Evolutionary conservation across 1,140 invertebrate genomes (phyloP).

Genomic region (Rhyacophila brunnea): DNA sequence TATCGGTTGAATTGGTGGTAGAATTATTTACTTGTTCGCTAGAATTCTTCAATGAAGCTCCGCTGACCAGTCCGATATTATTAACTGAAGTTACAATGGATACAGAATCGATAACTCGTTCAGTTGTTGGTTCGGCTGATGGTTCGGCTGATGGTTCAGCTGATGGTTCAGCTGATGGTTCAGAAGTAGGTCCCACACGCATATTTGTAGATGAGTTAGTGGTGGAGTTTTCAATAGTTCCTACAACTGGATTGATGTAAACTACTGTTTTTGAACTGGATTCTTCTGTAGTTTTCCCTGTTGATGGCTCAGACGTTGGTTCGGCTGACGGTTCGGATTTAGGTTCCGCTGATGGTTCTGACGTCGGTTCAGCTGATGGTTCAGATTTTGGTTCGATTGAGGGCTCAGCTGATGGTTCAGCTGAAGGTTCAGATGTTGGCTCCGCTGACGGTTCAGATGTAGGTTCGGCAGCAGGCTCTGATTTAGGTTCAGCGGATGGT

Average conservation of each 20-base stretch:
- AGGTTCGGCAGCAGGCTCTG: conserved; percentile 37
- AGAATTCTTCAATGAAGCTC: no score
- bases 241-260: no score
- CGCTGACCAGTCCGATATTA: no score
- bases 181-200: conserved; percentile 24
- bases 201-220: no score
- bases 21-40: background rate
- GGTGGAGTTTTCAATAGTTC: no score
- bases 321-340: conserved; percentile 30
- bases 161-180: conserved; percentile 31
- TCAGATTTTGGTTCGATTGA: conserved; percentile 32
- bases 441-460: conserved; percentile 35
- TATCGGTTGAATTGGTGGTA: background rate
- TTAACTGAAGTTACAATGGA: no score
- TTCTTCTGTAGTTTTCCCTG: conserved; percentile 14
- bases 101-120: no score
- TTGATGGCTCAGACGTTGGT: conserved; percentile 31
- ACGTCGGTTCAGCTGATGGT: conserved; percentile 36
- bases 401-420: conserved; percentile 14
- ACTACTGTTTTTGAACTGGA: background rate
- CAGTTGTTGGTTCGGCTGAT: conserved; percentile 22
- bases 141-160: conserved; percentile 31
- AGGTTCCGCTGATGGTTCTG: conserved; percentile 38
- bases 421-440: conserved; percentile 24
- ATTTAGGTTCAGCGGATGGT: conserved; percentile 33